Evolutionary conservation across 2,888 invertebrate species (phyloP).

Genomic region (Minunthozetes semirufus): DNA sequence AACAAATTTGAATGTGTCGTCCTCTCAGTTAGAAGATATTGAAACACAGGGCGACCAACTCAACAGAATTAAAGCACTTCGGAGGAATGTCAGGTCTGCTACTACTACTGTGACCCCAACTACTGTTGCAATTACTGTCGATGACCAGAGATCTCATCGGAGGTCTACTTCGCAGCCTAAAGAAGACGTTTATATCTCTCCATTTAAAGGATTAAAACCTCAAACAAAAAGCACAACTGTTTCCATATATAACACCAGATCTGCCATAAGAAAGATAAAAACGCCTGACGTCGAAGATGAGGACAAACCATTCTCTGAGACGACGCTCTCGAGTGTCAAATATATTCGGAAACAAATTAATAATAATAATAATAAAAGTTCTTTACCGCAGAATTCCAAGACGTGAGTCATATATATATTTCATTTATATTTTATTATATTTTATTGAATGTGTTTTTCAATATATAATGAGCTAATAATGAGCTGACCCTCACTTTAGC

Average conservation of each 20-base stretch:
- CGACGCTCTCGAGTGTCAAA: not conserved
- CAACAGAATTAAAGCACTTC: constrained; percentile 42
- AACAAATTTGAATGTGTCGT: not conserved
- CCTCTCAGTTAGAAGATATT: not conserved
- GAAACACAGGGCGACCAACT: constrained; percentile 43
- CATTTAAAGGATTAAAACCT: constrained; percentile 39
- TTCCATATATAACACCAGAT: constrained; percentile 33
- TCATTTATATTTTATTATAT: not conserved
- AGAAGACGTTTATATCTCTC: constrained; percentile 40
- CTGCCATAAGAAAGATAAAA: constrained; percentile 17
- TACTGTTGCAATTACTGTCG: constrained; percentile 29
- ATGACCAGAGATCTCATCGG: constrained; percentile 38
- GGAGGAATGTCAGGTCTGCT: constrained; percentile 50
- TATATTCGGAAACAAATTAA: not conserved
- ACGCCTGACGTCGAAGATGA: not conserved
- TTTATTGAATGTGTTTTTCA: no score
- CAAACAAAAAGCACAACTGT: constrained; percentile 9
- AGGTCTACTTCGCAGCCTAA: constrained; percentile 41
- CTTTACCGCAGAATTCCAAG: not conserved
- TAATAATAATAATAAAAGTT: not conserved
- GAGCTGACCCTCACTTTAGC: not conserved
- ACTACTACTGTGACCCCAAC: constrained; percentile 43
- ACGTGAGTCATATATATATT: not conserved
- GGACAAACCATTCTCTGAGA: not conserved
- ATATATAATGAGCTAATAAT: no score